Conservation (phyloP, 2,888 invertebrate genomes). For the Pseudanteris insignis region DNA sequence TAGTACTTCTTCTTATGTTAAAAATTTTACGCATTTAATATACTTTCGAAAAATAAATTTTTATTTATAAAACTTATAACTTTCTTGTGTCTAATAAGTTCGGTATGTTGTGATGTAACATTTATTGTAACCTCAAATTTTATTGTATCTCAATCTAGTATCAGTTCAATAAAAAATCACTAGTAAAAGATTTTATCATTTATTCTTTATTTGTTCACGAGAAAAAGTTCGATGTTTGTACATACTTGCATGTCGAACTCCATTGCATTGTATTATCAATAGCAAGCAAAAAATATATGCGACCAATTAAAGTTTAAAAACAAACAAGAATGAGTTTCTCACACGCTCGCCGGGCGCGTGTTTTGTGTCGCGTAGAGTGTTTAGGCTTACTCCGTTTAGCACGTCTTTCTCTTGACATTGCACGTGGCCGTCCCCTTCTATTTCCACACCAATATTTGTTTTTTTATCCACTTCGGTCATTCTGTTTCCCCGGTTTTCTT, state of each 20-base stretch:
- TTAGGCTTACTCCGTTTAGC: constrained; percentile 34
- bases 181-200: too few species aligned
- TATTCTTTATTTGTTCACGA: too few species aligned
- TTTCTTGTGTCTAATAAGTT: too few species aligned
- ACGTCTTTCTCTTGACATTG: constrained; percentile 61
- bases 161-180: too few species aligned
- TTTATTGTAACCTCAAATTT: too few species aligned
- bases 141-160: too few species aligned
- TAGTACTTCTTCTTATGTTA: too few species aligned
- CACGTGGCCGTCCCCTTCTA: constrained; percentile 60
- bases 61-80: too few species aligned
- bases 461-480: constrained; percentile 48
- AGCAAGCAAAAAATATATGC: constrained; percentile 18
- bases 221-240: too few species aligned
- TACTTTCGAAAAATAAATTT: too few species aligned
- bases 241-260: neutral
- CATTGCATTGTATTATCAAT: constrained; percentile 1
- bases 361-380: constrained; percentile 37
- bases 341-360: constrained; percentile 21
- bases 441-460: constrained; percentile 58
- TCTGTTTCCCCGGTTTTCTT: constrained; percentile 23
- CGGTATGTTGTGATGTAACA: too few species aligned
- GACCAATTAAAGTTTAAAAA: constrained; percentile 35
- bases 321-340: constrained; percentile 27
- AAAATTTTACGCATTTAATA: too few species aligned